Evolutionary conservation across 2,113 vertebrate species (phyloP).

Genomic region (Planiliza haematocheilus): DNA sequence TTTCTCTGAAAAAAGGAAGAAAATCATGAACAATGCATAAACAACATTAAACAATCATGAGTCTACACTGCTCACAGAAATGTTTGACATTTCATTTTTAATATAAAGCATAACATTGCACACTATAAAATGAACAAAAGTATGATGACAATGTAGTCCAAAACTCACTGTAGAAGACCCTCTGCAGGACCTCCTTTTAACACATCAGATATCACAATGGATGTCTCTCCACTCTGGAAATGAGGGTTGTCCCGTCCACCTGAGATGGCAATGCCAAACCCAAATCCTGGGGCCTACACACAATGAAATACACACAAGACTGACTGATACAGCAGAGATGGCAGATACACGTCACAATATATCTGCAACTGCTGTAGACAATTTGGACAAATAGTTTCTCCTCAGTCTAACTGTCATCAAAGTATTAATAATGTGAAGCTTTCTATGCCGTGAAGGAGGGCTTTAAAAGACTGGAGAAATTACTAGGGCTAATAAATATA

Average conservation of each 20-base stretch:
- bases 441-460: neutral
- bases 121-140: no score
- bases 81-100: no score
- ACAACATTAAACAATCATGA: neutral
- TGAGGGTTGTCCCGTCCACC: conserved; percentile 98
- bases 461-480: neutral
- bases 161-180: conserved; percentile 93
- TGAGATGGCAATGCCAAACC: conserved; percentile 99
- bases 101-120: no score
- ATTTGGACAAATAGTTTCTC: neutral
- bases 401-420: conserved; percentile 8
- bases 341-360: neutral
- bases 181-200: conserved; percentile 98
- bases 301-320: conserved; percentile 26
- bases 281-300: conserved; percentile 94
- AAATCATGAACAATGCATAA: neutral
- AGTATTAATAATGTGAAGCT: neutral
- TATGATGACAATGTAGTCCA: neutral
- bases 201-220: conserved; percentile 98
- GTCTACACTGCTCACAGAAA: no score
- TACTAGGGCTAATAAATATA: no score
- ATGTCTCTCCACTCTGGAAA: conserved; percentile 98
- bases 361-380: conserved; percentile 9
- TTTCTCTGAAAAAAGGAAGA: conserved; percentile 86
- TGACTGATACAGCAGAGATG: neutral